Base-by-base conservation (phyloP, 1,140 invertebrate species). In the Drosophila melanica region DNA sequence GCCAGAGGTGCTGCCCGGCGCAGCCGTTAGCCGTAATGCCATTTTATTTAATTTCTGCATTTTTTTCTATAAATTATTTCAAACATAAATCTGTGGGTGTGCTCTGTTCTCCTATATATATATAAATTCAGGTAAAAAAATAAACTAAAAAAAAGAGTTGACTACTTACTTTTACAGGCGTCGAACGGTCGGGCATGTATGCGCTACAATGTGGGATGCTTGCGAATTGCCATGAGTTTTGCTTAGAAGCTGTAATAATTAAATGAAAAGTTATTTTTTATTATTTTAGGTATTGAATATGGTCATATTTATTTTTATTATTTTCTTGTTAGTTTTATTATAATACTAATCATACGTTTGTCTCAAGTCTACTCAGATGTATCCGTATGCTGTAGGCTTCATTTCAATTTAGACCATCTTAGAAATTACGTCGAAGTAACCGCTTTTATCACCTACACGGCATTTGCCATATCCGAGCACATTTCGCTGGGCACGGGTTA, bases 11-110 rank as follows among this genome's bases (percentile, higher is more conserved):
- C 59, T 42, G 42, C 44, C 10, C 16, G 14, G 18, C 44, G 42
- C 10, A 50, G 67, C 60, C 60, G 65, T 70, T 62, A 53, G 50
- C 45, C 79, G 75, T 85, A 85, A 85, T 81, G 62, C 82, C 76
- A 75, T 87, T 85, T 85, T 85, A 85, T 85, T 85, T 85, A 85
- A 85, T 85, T 85, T 78, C 70, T 35, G 74, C 78, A 81, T 85
- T 87, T 85, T 85, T 85, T 85, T 85, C 78, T 87, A 87, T 87
- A 85, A 85, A 85, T 85, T 85, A 85, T 86, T 87, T 85, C 67
- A 87, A 87, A 89, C 82, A 87, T 87, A 87, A 87, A 89, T 87
- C 84, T 77, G 79, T 77, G 81, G 65, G 75, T 66, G 66, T 60
- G 79, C 42, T 74, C 41, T 23, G 27, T 50, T n/a, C n/a, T n/a